Base-by-base conservation (phyloP, 2,888 invertebrate species). In the Cheilosia urbana region DNA sequence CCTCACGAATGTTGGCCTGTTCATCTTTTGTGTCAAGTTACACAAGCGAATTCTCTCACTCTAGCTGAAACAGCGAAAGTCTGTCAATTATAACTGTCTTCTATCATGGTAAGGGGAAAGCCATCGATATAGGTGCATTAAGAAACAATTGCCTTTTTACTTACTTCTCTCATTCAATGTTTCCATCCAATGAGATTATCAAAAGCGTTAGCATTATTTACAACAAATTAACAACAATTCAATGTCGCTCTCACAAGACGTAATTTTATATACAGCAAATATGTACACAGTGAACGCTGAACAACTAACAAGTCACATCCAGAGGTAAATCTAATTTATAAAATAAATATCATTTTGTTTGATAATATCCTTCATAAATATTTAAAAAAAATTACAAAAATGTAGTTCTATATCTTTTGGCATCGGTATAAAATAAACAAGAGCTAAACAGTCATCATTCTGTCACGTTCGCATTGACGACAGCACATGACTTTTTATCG, bases 401-500 rank as follows among this genome's bases (percentile, higher is more conserved):
- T 24, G 13, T 51, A 19, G 51, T 27, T 27, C 5, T 34, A 65
- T 30, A 63, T 78, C 55, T 57, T 66, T 81, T 75, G 69, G 47
- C 55, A 34, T 60, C 13, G 19, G 24, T 55, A 45, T 51, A 69
- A 47, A 40, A 27, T 27, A 60, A 15, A 11, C 34, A 63, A 13
- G 21, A 37, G 15, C 5, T 37, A 19, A 58, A 9, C 7, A 19
- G 47, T 15, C 40, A n/a, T 34, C 1, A 30, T 51, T 37, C 21
- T 79, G 88, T 92, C 91, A 92, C 37, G 90, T 89, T 65, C 91
- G 88, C 24, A 88, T 89, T 4, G 90, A 90, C 21, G 89, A 89
- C 7, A 92, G 87, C 9, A 92, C 89, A 84, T 91, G 90, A 17
- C 91, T 90, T 73, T 89, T 90, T 57, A 97, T 94, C 15, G 96